Evolutionary conservation across 1,140 invertebrate species (phyloP).

Genomic region (Cherax destructor): DNA sequence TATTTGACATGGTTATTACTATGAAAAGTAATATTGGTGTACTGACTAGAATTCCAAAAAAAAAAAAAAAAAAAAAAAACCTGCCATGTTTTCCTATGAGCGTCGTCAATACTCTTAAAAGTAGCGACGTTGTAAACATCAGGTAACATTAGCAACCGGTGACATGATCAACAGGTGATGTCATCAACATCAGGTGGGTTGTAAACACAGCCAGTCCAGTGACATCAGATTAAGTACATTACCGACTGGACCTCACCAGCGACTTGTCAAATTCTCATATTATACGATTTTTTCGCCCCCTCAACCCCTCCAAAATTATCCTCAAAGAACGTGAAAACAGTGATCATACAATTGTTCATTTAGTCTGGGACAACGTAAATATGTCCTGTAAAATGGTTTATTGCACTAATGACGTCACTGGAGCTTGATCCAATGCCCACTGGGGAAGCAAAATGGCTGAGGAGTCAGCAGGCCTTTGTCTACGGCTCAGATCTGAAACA

Average conservation of each 20-base stretch:
- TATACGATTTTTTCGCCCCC: too few species aligned
- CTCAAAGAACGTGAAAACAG: background rate
- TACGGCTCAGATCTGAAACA: background rate
- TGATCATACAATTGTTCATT: conserved; percentile 11
- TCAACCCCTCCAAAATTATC: too few species aligned
- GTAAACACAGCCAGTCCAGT: conserved; percentile 34
- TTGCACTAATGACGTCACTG: conserved; percentile 56
- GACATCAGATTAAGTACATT: conserved; percentile 51
- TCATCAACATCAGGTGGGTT: conserved; percentile 41
- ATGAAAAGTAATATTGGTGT: conserved; percentile 64
- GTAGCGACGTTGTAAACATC: conserved; percentile 28
- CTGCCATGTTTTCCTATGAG: conserved; percentile 25
- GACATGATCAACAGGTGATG: background rate
- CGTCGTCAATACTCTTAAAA: background rate
- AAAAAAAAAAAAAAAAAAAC: conserved; percentile 54
- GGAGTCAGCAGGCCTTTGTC: background rate
- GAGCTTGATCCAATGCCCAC: conserved; percentile 40
- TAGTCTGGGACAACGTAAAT: conserved; percentile 8
- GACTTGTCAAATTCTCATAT: conserved; percentile 32
- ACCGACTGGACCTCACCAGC: conserved; percentile 3
- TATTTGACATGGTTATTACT: conserved; percentile 54
- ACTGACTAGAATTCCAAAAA: conserved; percentile 67
- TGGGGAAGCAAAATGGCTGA: background rate
- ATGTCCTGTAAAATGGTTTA: conserved; percentile 60
- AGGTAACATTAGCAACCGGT: background rate